Base-by-base conservation (phyloP, 2,797 vertebrate genomes). In the Gadopsis marmoratus region DNA sequence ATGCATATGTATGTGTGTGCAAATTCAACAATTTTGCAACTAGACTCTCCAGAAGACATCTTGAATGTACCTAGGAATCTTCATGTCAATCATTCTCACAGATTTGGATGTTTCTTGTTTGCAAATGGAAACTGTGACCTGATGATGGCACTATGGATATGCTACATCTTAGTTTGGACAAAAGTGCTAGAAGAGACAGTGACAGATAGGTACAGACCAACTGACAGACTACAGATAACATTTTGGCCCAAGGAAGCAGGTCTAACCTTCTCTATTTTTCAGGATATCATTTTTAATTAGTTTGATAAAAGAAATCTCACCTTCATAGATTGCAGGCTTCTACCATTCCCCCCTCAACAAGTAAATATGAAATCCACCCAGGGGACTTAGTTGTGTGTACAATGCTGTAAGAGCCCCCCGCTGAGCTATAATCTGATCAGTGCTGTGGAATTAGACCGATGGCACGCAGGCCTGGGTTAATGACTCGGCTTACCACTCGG, bases 401-500 rank as follows among this genome's bases (percentile, higher is more conserved):
- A 68, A 71, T 85, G 79, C 71, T 78, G 82, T 89, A 91, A 92
- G 89, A 82, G 89, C 83, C 91, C 92, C 94, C 95, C 69, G 82
- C 95, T 94, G 95, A 91, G 95, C 92, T 86, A 90, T 95, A 95
- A 95, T 95, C 94, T 95, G 93, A 95, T 94, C 93, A 94, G 89
- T 91, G 92, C 94, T 72, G 86, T 86, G 83, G 92, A 95, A 95
- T 95, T 94, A 95, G 91, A 88, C 79, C 79, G 74, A 91, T 91
- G 88, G 90, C 88, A 90, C 81, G 77, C 81, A 81, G 89, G 92
- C 89, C 84, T n/a, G 41, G 85, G 85, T 90, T 94, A 95, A 95
- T 94, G 93, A 92, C 88, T 92, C 64, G 61, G 90, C 90, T 95
- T 94, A 91, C 92, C 88, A 89, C 88, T 87, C 84, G 85, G 84